phyloP scores from a whole-genome alignment of 2,113 vertebrate species.

The Sitta europaea region DNA sequence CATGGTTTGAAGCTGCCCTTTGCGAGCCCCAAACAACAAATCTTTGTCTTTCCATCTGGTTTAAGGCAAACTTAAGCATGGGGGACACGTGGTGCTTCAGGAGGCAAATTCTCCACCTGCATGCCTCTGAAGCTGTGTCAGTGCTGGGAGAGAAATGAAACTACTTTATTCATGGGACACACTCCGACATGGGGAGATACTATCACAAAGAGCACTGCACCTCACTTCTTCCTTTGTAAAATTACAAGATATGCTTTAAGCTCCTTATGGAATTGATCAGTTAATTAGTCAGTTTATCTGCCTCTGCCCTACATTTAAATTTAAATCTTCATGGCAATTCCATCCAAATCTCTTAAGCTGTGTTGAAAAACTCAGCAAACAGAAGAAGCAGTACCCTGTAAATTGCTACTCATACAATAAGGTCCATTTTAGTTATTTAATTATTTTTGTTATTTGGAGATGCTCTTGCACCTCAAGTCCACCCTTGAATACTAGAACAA shows the following conservation, averaged over 20 bases:
- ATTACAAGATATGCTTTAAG: not conserved
- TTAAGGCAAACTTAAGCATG: not conserved
- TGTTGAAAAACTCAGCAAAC: not conserved
- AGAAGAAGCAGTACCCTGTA: not conserved
- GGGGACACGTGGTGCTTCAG: not conserved
- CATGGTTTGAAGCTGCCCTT: not conserved
- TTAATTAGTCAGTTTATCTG: conserved; percentile 54
- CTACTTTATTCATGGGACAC: not conserved
- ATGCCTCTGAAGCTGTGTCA: not conserved
- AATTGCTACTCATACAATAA: not conserved
- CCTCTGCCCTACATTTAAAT: conserved; percentile 27
- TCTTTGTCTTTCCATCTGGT: not conserved
- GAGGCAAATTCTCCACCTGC: not conserved
- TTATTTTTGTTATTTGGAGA: not conserved
- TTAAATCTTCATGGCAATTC: not conserved
- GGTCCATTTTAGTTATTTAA: not conserved
- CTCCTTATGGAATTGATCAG: conserved; percentile 44
- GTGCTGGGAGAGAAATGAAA: not conserved
- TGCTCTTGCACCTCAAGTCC: not conserved
- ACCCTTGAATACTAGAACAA: not conserved
- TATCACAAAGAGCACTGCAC: not conserved
- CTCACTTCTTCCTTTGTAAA: not conserved
- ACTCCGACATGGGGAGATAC: not conserved
- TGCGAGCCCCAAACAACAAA: not conserved
- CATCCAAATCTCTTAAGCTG: conserved; percentile 6